Percentiles rank a stretch among this genome's conserved stretches.
Conservation (phyloP, 1,140 invertebrate genomes). For the Drosophila ironensis region DNA sequence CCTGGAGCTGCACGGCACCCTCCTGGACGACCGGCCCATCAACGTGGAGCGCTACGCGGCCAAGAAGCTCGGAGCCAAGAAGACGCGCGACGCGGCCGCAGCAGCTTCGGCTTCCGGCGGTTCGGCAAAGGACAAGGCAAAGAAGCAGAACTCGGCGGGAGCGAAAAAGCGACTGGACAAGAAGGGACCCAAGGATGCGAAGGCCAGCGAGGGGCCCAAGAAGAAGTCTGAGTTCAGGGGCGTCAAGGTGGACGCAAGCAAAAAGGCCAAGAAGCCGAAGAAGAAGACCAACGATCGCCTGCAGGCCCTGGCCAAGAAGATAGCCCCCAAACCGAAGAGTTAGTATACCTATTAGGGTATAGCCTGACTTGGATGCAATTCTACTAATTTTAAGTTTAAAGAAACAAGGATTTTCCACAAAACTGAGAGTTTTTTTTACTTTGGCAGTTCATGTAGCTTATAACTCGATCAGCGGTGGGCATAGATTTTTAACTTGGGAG, state of each 20-base stretch:
- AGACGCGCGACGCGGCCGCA: constrained; percentile 46
- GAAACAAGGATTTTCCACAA: too few relatives aligned
- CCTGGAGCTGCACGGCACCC: constrained; percentile 68
- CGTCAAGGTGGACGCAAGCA: constrained; percentile 61
- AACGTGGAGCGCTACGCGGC: constrained; percentile 71
- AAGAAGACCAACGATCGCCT: constrained; percentile 53
- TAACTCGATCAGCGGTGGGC: too few relatives aligned
- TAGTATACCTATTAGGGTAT: too few relatives aligned
- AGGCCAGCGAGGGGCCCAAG: constrained; percentile 16
- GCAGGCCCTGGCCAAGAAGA: constrained; percentile 71
- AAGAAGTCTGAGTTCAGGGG: constrained; percentile 75
- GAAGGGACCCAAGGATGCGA: constrained; percentile 17
- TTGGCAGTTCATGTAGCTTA: too few relatives aligned
- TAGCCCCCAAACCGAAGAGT: constrained; percentile 60
- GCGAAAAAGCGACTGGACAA: constrained; percentile 59
- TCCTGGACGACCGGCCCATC: constrained; percentile 75
- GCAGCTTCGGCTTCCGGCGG: constrained; percentile 11
- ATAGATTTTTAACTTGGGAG: too few relatives aligned
- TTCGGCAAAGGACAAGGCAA: constrained; percentile 29
- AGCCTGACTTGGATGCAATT: too few relatives aligned
- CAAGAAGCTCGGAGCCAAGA: constrained; percentile 71
- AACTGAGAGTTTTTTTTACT: too few relatives aligned
- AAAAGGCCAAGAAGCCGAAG: constrained; percentile 71
- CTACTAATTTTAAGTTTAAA: too few relatives aligned
- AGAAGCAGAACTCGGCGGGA: constrained; percentile 33